Conservation (phyloP, 2,113 vertebrate genomes). For the Sceloporus undulatus region DNA sequence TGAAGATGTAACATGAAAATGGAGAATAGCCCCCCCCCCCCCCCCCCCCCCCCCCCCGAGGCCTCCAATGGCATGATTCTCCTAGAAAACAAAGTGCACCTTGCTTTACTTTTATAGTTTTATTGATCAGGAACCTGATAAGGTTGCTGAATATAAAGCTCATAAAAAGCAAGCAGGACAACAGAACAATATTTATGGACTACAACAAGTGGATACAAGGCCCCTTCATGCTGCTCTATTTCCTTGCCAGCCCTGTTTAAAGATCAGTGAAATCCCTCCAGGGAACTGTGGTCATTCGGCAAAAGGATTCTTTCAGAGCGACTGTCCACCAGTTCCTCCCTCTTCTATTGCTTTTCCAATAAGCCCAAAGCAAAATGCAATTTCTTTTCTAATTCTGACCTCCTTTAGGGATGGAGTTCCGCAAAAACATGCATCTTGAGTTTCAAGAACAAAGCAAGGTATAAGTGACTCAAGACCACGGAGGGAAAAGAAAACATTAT, state of each 20-base stretch:
- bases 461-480: conserved; percentile 16
- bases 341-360: conserved; percentile 42
- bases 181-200: conserved; percentile 52
- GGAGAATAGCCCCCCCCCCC: too few relatives aligned
- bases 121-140: conserved; percentile 60
- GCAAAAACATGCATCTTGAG: conserved; percentile 25
- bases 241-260: conserved; percentile 23
- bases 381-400: conserved; percentile 23
- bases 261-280: background rate
- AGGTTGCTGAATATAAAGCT: conserved; percentile 56
- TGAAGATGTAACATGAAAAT: too few relatives aligned
- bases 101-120: conserved; percentile 32
- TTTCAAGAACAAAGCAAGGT: conserved; percentile 28
- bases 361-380: background rate
- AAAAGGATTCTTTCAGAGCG: conserved; percentile 32
- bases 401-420: conserved; percentile 28
- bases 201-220: conserved; percentile 29
- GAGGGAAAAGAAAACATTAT: background rate
- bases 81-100: background rate
- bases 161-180: conserved; percentile 30
- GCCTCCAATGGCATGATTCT: too few relatives aligned
- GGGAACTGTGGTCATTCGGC: background rate
- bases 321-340: conserved; percentile 6
- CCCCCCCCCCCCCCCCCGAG: too few relatives aligned
- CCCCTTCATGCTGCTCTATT: background rate